Conservation (phyloP, 2,888 invertebrate species). For the Synergus japonicus region DNA sequence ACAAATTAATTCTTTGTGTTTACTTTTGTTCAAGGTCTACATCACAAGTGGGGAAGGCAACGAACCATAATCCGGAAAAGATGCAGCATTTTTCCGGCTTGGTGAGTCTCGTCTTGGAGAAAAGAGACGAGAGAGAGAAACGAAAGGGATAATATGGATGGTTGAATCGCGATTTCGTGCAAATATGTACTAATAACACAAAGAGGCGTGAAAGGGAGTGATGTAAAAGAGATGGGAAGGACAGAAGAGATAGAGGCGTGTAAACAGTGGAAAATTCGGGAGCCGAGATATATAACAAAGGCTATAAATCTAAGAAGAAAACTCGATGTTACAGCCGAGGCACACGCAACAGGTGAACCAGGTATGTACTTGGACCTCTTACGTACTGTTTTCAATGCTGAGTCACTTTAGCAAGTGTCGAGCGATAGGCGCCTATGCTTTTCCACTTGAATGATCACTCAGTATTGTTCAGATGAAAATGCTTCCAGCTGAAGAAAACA, state of each 20-base stretch:
- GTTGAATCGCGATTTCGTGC: conserved; percentile 11
- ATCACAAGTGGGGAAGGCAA: conserved; percentile 13
- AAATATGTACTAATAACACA: conserved; percentile 37
- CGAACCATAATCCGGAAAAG: conserved; percentile 26
- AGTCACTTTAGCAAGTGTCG: conserved; percentile 37
- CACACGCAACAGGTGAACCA: conserved; percentile 60
- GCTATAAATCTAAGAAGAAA: conserved; percentile 46
- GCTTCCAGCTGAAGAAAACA: neutral
- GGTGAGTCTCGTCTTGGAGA: neutral
- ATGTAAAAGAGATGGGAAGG: conserved; percentile 34
- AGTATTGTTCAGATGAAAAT: conserved; percentile 29
- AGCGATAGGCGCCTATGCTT: conserved; percentile 23
- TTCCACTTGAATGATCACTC: conserved; percentile 31
- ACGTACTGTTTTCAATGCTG: conserved; percentile 21
- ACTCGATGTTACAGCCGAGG: conserved; percentile 44
- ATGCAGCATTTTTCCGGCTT: conserved; percentile 20
- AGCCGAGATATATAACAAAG: conserved; percentile 38
- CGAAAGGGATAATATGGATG: neutral
- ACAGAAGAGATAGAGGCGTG: conserved; percentile 32
- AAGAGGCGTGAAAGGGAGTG: conserved; percentile 25
- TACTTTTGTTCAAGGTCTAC: neutral
- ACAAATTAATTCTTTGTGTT: neutral
- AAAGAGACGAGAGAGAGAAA: conserved; percentile 14
- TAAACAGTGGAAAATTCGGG: conserved; percentile 46
- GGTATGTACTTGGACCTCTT: conserved; percentile 48